Evolutionary conservation across 2,113 vertebrate genomes (phyloP).

Genomic region (Paedocypris sp.): DNA sequence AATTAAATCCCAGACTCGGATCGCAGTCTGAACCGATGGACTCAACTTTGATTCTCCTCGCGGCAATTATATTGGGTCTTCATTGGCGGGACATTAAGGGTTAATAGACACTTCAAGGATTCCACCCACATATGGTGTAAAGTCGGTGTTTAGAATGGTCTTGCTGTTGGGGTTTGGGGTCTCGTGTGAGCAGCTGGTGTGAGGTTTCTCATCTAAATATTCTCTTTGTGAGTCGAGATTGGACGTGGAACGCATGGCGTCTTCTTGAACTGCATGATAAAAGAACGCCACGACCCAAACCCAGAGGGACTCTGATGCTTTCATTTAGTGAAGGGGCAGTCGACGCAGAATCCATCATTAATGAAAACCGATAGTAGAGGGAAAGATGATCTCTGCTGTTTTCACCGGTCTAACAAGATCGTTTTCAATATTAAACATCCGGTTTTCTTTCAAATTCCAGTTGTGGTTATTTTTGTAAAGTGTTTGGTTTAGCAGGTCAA

Average conservation of each 20-base stretch:
- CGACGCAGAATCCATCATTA: not conserved
- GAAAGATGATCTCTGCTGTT: not conserved
- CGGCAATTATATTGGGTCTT: not conserved
- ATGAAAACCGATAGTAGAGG: not conserved
- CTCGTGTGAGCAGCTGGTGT: not conserved
- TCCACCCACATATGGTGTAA: not conserved
- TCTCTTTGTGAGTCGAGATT: not conserved
- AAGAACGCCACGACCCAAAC: constrained; percentile 6
- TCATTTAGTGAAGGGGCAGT: constrained; percentile 12
- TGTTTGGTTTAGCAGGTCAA: no score
- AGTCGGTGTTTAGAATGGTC: not conserved
- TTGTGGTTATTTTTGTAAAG: not conserved
- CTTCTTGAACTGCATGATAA: constrained; percentile 11
- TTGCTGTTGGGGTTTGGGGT: not conserved
- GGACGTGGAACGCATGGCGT: not conserved
- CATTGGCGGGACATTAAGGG: not conserved
- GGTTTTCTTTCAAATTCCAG: not conserved
- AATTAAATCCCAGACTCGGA: not conserved
- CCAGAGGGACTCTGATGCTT: not conserved
- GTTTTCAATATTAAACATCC: not conserved
- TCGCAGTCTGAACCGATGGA: not conserved
- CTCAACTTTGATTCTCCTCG: not conserved
- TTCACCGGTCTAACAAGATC: not conserved
- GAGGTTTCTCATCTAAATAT: constrained; percentile 2
- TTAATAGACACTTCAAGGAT: not conserved